These are phyloP conservation scores for Arctopsyche grandis DNA, from an alignment of 1,140 invertebrate genomes.

Conservation along the genomic window DNA sequence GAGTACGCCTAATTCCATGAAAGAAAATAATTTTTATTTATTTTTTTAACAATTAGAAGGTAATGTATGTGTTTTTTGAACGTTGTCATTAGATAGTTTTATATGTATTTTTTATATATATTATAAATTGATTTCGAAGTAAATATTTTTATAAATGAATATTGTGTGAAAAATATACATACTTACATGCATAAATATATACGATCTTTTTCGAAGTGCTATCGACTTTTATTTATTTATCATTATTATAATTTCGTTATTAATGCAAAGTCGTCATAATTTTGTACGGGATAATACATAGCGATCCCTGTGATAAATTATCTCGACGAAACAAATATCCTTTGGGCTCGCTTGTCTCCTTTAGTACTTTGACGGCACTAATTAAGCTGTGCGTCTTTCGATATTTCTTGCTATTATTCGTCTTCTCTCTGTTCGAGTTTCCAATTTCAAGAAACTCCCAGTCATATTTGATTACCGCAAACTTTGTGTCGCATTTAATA, in stretches of 20 bases:
- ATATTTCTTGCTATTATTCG: slow-evolving; percentile 5
- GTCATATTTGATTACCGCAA: slow-evolving; percentile 30
- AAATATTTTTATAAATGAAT: too few species aligned
- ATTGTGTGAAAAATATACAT: too few species aligned
- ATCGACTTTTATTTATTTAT: too few species aligned
- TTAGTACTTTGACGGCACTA: slow-evolving; percentile 19
- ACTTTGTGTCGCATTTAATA: slow-evolving; percentile 14
- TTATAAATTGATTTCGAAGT: too few species aligned
- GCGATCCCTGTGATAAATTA: slow-evolving; percentile 4
- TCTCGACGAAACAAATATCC: slow-evolving; percentile 11
- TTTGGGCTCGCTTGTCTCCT: background rate
- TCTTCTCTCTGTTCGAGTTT: background rate
- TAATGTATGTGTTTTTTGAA: too few species aligned
- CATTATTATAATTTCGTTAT: background rate
- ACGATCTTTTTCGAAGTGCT: too few species aligned
- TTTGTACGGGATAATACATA: background rate
- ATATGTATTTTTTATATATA: too few species aligned
- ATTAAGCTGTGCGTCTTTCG: slow-evolving; percentile 15
- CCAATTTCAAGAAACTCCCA: slow-evolving; percentile 8
- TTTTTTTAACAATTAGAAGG: too few species aligned
- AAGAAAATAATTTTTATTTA: too few species aligned
- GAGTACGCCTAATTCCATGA: too few species aligned
- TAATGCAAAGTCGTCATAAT: background rate
- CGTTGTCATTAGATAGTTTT: too few species aligned
- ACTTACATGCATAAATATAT: too few species aligned